phyloP scores from a whole-genome alignment of 2,113 vertebrate genomes.

The Erythrolamprus reginae region DNA sequence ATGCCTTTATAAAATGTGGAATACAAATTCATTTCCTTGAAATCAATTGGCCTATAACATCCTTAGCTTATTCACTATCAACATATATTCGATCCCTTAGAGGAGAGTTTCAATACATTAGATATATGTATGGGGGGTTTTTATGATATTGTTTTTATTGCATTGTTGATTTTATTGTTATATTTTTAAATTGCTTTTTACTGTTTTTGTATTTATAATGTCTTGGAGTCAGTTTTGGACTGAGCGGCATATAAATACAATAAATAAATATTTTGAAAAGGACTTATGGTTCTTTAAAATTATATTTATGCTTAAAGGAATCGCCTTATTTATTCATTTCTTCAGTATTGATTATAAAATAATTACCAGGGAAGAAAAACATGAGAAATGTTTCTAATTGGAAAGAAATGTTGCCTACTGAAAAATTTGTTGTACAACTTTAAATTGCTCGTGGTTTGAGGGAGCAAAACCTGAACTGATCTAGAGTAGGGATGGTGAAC shows the following conservation, averaged over 20 bases:
- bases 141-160: no score
- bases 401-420: background rate
- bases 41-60: constrained; percentile 21
- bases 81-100: constrained; percentile 47
- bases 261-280: no score
- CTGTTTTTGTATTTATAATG: no score
- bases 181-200: no score
- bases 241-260: no score
- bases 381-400: background rate
- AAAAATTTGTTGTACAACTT: background rate
- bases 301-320: constrained; percentile 41
- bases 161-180: no score
- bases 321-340: background rate
- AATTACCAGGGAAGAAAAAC: constrained; percentile 10
- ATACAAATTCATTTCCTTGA: constrained; percentile 19
- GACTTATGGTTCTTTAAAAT: constrained; percentile 47
- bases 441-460: background rate
- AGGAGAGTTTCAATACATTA: constrained; percentile 33
- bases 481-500: no score
- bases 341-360: constrained; percentile 34
- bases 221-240: no score
- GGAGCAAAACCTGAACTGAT: background rate
- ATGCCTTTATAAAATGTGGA: constrained; percentile 47
- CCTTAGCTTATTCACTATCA: constrained; percentile 35
- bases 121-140: no score